Evolutionary conservation across 1,140 invertebrate genomes (phyloP).

Genomic region (Trachymyrmex cornetzi): DNA sequence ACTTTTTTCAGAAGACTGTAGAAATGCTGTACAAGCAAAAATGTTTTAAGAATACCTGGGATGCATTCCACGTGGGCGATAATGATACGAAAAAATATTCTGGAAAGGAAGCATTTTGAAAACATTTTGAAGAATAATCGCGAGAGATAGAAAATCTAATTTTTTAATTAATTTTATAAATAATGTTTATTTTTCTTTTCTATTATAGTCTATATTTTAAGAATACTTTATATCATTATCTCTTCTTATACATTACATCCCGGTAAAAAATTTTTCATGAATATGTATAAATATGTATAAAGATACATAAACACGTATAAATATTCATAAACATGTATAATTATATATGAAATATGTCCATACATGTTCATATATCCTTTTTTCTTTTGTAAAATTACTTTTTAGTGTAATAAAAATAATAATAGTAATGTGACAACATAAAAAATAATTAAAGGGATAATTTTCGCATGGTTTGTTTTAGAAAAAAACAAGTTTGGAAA

Average conservation of each 20-base stretch:
- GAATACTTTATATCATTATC: background rate
- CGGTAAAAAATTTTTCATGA: too few relatives aligned
- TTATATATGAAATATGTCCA: too few relatives aligned
- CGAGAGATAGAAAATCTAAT: background rate
- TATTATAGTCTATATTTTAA: background rate
- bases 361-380: too few relatives aligned
- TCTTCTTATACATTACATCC: background rate
- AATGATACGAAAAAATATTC: background rate
- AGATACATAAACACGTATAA: too few relatives aligned
- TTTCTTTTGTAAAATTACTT: too few relatives aligned
- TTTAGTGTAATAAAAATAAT: too few relatives aligned
- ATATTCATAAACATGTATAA: too few relatives aligned
- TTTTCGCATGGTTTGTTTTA: too few relatives aligned
- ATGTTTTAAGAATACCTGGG: background rate
- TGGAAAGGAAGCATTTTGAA: background rate
- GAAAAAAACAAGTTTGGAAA: too few relatives aligned
- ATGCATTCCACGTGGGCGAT: background rate
- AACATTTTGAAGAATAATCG: background rate
- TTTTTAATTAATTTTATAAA: slow-evolving; percentile 2
- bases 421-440: too few relatives aligned
- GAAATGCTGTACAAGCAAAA: background rate
- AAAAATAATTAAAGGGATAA: too few relatives aligned
- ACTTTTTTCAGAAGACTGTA: background rate
- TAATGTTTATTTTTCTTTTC: background rate
- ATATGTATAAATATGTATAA: too few relatives aligned